These are phyloP conservation scores for Paragorgia papillata DNA, from an alignment of 92 coral and sea anemone species.

Conservation along the genomic window DNA sequence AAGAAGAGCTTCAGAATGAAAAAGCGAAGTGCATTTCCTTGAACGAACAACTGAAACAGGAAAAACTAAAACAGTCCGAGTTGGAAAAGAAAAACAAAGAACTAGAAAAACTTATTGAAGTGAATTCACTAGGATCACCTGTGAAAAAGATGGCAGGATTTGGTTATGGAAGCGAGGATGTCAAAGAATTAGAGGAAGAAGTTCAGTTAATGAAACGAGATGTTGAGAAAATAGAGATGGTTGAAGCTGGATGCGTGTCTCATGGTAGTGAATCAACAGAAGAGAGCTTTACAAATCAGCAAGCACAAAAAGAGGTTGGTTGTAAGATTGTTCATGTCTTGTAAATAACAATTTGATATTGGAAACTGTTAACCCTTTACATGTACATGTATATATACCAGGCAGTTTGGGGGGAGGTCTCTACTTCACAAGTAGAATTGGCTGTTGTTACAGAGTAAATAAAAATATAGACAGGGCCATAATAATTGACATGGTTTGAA, in stretches of 20 bases:
- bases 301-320: slow-evolving; percentile 16
- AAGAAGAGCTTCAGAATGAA: slow-evolving; percentile 6
- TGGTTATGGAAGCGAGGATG: neutral
- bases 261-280: slow-evolving; percentile 26
- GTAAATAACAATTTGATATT: too few relatives aligned
- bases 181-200: slow-evolving; percentile 14
- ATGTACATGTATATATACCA: too few relatives aligned
- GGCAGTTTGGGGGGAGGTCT: too few relatives aligned
- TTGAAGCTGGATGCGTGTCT: slow-evolving; percentile 12
- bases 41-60: neutral
- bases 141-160: neutral
- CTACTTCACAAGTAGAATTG: too few relatives aligned
- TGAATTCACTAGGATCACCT: neutral
- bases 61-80: neutral
- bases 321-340: neutral
- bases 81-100: neutral
- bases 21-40: neutral
- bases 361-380: too few relatives aligned
- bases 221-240: slow-evolving; percentile 26
- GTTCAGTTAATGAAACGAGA: slow-evolving; percentile 3
- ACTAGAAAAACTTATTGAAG: neutral
- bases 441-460: too few relatives aligned
- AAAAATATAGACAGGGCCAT: too few relatives aligned
- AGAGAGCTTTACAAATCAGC: slow-evolving; percentile 2
- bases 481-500: too few relatives aligned